Evolutionary conservation across 2,113 vertebrate genomes (phyloP), one percentile per base, ranked within the genome.

Genomic region (Narcine bancroftii): DNA sequence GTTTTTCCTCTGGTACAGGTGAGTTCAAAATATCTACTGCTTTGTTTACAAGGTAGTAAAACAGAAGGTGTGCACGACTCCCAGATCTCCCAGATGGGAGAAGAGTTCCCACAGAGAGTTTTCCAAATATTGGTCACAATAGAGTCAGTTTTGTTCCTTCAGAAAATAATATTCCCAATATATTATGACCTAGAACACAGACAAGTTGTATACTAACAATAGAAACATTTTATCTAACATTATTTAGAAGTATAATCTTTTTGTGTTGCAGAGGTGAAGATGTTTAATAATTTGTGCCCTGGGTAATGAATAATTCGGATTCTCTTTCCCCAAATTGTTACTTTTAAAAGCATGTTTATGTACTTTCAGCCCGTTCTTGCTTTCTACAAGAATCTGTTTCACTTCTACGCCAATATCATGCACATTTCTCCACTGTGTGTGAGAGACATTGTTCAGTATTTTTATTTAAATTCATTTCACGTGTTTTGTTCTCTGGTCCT

Each of bases 1-100:
- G 98, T 79, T 99, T 99, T 95, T 97, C 97, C 93, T 98, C 98
- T 2, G 97, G 97, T 92, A 99, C 98, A 60, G 99, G 99, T 99
- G 94, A 97, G 97, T 94, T 0, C n/a, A 0, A 92, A 50, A 87
- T n/a, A 29, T 0, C 85, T 1, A 77, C 92, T 92, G 15, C 56
- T 45, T 60, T 7, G 10, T 89, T 73, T 56, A 29, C 2, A 39
- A 42, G 21, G 60, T 42, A 36, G 69, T 69, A 29, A 45, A 91
- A 24, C 39, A 21, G n/a, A 36, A 65, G 87, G 26, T 66, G 63
- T 39, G 42, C 19, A n/a, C 39, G 21, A 15, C 21, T 21, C 60
- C 21, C 36, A 89, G 42, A 24, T n/a, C n/a, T n/a, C n/a, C n/a
- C n/a, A n/a, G n/a, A n/a, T n/a, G n/a, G n/a, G n/a, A n/a, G n/a